Base-by-base conservation (phyloP, 2,797 vertebrate species). In the Enteromius radiatus region DNA sequence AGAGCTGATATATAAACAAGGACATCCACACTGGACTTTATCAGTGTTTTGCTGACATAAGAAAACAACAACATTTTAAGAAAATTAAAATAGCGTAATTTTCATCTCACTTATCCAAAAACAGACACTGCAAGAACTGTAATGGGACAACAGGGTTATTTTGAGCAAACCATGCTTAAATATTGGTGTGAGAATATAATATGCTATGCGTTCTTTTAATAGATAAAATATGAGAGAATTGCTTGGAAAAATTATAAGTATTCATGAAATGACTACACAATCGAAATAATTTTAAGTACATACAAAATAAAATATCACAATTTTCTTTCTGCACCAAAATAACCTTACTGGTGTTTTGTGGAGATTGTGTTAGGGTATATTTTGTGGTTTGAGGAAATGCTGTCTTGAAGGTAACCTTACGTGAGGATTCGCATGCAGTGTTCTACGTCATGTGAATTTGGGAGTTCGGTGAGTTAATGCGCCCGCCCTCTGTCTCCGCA, bases 401-500 rank as follows among this genome's bases (percentile, higher is more conserved):
- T 15, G 15, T 19, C 49, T 78, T 63, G 15, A 47, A 31, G 65
- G 52, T 64, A 74, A 86, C 78, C 61, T 31, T 65, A 31, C 41
- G 38, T 54, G 33, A 11, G n/a, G 38, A 65, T 78, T 65, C 43
- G 52, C 80, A 76, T 79, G 82, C 84, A 74, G 43, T 74, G 52
- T 49, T 73, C 56, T 54, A 84, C 86, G 84, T 84, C 86, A 81
- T 68, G 64, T 76, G 68, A 52, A 75, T 73, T 64, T 41, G 45
- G 15, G 84, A 78, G 80, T 86, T 69, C 45, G 36, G 36, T 84
- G 47, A 93, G 90, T 90, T 92, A 87, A 86, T 76, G 86, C 78
- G 59, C 85, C 82, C 89, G 75, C 68, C 75, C 78, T 83, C 82
- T 68, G n/a, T 67, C 77, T 86, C 93, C 92, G 93, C 93, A 93